Evolutionary conservation across 2,888 invertebrate species (phyloP).

Genomic region (Agriopis leucophaearia): DNA sequence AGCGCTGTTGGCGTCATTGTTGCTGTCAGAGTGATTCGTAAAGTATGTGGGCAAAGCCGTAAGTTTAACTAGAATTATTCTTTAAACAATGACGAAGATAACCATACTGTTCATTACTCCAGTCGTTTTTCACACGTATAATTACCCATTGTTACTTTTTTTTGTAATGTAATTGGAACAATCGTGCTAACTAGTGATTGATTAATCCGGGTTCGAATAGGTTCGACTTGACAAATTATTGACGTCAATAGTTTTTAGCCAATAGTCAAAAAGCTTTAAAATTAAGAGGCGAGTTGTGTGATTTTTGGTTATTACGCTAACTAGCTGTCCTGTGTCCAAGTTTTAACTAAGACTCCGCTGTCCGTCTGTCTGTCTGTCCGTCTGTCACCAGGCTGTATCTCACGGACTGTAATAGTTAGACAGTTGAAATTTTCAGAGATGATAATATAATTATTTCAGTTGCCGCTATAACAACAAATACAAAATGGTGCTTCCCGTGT

Average conservation of each 20-base stretch:
- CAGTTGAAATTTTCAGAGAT: no score
- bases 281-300: neutral
- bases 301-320: neutral
- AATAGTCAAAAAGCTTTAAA: neutral
- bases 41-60: neutral
- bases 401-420: no score
- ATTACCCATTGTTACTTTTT: constrained; percentile 11
- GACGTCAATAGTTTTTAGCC: neutral
- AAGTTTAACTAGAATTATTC: neutral
- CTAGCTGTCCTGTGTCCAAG: neutral
- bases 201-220: constrained; percentile 12
- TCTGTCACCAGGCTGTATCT: no score
- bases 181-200: constrained; percentile 4
- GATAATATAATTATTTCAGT: no score
- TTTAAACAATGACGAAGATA: constrained; percentile 2
- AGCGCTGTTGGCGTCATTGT: no score
- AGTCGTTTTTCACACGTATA: constrained; percentile 6
- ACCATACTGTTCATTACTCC: constrained; percentile 2
- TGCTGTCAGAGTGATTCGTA: neutral
- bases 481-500: no score
- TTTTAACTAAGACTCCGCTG: no score
- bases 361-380: no score
- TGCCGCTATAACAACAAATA: no score
- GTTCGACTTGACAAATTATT: neutral
- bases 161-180: constrained; percentile 8